Percentiles rank a stretch among this genome's conserved stretches.
Conservation (phyloP, 2,888 invertebrate species). For the Dyspetes luteomarginatus region DNA sequence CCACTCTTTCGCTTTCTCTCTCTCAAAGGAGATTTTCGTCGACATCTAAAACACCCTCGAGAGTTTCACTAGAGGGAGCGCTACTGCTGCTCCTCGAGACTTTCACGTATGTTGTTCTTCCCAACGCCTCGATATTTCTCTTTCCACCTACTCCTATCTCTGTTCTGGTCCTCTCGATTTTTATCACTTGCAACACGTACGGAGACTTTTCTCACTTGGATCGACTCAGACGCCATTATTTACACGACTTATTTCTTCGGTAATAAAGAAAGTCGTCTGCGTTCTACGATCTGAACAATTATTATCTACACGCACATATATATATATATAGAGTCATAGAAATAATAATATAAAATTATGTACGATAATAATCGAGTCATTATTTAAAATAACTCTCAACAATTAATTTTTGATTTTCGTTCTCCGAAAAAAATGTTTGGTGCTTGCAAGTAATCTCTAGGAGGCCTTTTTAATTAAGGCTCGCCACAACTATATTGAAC, state of each 20-base stretch:
- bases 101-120: neutral
- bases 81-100: neutral
- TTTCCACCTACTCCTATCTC: neutral
- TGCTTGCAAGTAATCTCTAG: too few species aligned
- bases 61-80: conserved; percentile 10
- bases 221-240: neutral
- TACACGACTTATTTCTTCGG: neutral
- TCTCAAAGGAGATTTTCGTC: conserved; percentile 23
- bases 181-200: conserved; percentile 4
- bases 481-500: too few species aligned
- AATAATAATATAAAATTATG: too few species aligned
- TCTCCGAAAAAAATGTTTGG: too few species aligned
- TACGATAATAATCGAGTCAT: too few species aligned
- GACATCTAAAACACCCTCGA: conserved; percentile 47
- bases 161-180: neutral
- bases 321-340: too few species aligned
- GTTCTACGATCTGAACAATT: neutral
- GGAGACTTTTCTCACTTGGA: neutral
- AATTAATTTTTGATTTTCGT: too few species aligned
- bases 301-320: neutral
- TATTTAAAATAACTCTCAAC: too few species aligned
- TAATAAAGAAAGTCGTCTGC: neutral
- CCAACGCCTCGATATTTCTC: neutral
- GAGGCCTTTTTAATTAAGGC: too few species aligned
- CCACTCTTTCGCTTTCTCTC: conserved; percentile 37